Percentiles rank a stretch among this genome's conserved stretches.
These are phyloP conservation scores for Crotalus horridus DNA, from an alignment of 2,113 vertebrate genomes.

Conservation along the genomic window DNA sequence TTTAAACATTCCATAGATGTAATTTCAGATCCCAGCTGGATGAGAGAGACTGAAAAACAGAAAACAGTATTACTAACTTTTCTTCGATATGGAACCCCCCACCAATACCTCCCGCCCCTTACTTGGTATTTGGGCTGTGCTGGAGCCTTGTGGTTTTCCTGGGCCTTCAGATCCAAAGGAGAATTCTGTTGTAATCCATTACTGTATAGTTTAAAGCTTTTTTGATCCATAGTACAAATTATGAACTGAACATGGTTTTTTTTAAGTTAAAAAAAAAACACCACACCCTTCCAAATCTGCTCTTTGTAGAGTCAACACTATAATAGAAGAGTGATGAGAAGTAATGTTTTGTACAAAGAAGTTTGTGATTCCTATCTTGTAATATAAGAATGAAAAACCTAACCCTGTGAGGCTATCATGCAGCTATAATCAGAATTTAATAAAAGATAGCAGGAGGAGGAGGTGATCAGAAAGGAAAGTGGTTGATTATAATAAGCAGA, in stretches of 20 bases:
- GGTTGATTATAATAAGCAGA: not conserved
- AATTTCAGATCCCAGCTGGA: not conserved
- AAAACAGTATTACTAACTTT: not conserved
- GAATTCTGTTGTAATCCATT: not conserved
- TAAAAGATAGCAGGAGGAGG: not conserved
- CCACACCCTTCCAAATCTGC: not conserved
- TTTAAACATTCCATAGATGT: not conserved
- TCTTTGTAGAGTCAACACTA: not conserved
- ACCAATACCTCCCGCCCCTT: not conserved
- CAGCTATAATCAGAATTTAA: not conserved
- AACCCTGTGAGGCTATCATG: not conserved
- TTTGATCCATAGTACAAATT: not conserved
- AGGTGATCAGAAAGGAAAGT: not conserved
- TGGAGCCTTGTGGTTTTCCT: not conserved
- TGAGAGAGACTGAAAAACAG: not conserved
- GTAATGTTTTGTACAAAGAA: not conserved
- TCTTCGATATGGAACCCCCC: not conserved
- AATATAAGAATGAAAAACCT: not conserved
- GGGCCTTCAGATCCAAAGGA: not conserved
- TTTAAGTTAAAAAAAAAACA: not conserved
- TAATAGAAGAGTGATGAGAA: not conserved
- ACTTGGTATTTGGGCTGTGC: not conserved
- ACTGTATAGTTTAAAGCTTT: not conserved
- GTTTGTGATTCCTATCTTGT: not conserved
- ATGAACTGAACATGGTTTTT: not conserved